Evolutionary conservation across 2,113 vertebrate genomes (phyloP).

Genomic region (Motacilla tschutschensis): DNA sequence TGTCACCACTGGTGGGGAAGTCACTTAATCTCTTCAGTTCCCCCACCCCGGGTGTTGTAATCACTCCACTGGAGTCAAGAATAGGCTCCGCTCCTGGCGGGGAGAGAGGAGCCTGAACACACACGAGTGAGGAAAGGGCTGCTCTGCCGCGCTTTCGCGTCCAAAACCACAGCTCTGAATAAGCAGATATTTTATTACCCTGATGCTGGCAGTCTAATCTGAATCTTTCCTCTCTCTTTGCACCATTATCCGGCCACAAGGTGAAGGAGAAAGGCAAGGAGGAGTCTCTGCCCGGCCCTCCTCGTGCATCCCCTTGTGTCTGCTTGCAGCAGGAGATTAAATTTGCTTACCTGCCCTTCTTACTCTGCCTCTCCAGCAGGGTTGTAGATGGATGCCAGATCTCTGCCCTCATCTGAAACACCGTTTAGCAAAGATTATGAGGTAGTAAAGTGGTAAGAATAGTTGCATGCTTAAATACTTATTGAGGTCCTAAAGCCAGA

Average conservation of each 20-base stretch:
- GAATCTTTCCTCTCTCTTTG: neutral
- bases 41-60: neutral
- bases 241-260: neutral
- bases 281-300: neutral
- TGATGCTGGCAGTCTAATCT: neutral
- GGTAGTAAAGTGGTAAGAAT: neutral
- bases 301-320: fast-evolving
- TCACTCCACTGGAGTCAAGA: fast-evolving
- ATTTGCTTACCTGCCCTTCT: neutral
- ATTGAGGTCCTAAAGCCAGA: neutral
- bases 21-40: neutral
- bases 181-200: neutral
- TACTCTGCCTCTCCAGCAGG: neutral
- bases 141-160: neutral
- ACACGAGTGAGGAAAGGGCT: neutral
- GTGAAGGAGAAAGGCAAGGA: neutral
- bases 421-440: neutral
- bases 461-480: neutral
- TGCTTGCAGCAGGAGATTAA: neutral
- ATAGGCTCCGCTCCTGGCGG: fast-evolving
- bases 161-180: neutral
- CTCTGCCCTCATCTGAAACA: neutral
- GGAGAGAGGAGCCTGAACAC: neutral
- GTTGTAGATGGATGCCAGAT: neutral
- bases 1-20: neutral